phyloP scores from a whole-genome alignment of 2,113 vertebrate species.

The Zosterops hypoxanthus region DNA sequence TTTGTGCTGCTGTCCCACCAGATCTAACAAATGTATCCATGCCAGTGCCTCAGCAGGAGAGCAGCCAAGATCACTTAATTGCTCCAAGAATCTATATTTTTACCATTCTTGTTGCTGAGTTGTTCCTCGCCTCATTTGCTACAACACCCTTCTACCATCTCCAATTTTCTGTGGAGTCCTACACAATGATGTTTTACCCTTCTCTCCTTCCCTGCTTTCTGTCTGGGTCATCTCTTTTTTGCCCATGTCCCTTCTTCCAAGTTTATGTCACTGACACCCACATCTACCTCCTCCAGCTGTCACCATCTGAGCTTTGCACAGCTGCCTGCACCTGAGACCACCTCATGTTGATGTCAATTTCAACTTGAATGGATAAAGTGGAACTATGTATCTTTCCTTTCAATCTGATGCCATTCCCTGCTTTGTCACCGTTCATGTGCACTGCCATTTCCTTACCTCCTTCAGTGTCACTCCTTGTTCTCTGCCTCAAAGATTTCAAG shows the following conservation, averaged over 20 bases:
- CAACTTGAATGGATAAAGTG: not conserved
- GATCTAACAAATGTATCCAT: not conserved
- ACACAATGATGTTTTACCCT: not conserved
- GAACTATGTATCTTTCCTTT: not conserved
- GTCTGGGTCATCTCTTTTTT: not conserved
- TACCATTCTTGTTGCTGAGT: not conserved
- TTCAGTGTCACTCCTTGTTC: not conserved
- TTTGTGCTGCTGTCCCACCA: constrained; percentile 9
- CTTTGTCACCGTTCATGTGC: not conserved
- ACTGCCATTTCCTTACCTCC: not conserved
- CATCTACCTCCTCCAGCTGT: not conserved
- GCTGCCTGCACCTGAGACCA: not conserved
- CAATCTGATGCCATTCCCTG: not conserved
- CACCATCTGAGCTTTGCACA: not conserved
- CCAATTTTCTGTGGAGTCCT: not conserved
- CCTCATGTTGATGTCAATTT: not conserved
- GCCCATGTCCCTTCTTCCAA: not conserved
- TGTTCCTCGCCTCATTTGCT: not conserved
- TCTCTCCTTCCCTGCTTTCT: not conserved
- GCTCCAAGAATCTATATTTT: not conserved
- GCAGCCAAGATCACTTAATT: not conserved
- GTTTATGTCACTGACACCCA: not conserved
- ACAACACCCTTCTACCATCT: not conserved
- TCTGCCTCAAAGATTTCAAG: not conserved
- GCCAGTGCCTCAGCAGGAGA: not conserved